A percentile compares a stretch with the other conserved stretches of the same genome.
Evolutionary conservation across 2,113 vertebrate species (phyloP).

Genomic region (Excalfactoria chinensis): DNA sequence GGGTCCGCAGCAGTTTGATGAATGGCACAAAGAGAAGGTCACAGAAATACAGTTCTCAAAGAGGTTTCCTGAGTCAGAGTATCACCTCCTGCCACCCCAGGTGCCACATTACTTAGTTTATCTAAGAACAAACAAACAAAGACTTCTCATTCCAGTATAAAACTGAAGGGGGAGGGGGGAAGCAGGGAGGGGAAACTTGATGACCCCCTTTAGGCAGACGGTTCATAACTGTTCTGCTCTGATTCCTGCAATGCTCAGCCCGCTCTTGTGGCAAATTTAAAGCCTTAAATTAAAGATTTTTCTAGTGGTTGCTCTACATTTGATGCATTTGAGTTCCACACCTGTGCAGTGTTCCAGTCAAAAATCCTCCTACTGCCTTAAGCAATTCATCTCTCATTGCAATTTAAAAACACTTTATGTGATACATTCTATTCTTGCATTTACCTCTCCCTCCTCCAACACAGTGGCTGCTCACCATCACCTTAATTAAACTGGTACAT

Average conservation of each 20-base stretch:
- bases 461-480: neutral
- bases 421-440: neutral
- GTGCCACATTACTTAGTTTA: neutral
- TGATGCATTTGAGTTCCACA: neutral
- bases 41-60: neutral
- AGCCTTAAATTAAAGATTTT: too few relatives aligned
- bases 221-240: neutral
- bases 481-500: neutral
- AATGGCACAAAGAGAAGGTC: neutral
- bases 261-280: neutral
- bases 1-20: neutral
- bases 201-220: neutral
- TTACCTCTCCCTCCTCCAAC: neutral
- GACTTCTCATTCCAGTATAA: neutral
- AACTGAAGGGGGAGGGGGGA: neutral
- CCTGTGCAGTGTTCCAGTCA: neutral
- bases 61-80: neutral
- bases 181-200: neutral
- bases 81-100: neutral
- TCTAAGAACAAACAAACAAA: neutral
- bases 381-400: neutral
- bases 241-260: neutral
- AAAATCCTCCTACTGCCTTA: neutral
- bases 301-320: neutral
- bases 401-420: neutral